phyloP scores from a whole-genome alignment of 2,888 invertebrate species.

The Epinotia ramella region DNA sequence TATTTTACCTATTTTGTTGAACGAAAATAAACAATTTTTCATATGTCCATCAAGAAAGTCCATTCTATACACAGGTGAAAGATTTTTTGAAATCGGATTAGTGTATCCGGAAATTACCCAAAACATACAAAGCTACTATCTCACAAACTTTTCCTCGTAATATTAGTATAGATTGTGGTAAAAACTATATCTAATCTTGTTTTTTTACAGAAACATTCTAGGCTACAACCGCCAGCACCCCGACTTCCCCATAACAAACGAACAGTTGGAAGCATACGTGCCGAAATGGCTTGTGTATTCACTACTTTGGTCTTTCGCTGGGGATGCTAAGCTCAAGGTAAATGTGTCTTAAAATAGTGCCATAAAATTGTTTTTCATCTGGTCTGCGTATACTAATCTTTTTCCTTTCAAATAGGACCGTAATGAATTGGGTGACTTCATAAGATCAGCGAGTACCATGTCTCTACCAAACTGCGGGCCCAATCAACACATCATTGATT shows the following conservation, averaged over 20 bases:
- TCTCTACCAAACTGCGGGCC: slow-evolving; percentile 93
- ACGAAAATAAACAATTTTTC: no score
- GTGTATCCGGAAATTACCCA: no score
- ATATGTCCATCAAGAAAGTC: no score
- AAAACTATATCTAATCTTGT: background rate
- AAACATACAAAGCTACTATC: background rate
- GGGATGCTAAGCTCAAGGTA: slow-evolving; percentile 98
- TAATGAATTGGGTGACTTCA: slow-evolving; percentile 97
- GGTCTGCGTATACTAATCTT: background rate
- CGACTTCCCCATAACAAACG: slow-evolving; percentile 97
- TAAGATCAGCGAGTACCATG: slow-evolving; percentile 97
- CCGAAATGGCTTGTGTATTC: slow-evolving; percentile 97
- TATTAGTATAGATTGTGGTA: no score
- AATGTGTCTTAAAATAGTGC: slow-evolving; percentile 43
- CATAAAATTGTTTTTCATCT: background rate
- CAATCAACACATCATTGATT: slow-evolving; percentile 96
- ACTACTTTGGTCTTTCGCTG: slow-evolving; percentile 98
- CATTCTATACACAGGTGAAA: no score
- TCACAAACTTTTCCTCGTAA: background rate
- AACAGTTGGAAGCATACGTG: slow-evolving; percentile 97
- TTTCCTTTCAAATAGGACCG: slow-evolving; percentile 80
- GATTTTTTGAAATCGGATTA: no score
- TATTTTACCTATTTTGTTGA: no score
- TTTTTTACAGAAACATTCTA: slow-evolving; percentile 89
- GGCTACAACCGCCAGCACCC: slow-evolving; percentile 96